Evolutionary conservation across 2,888 invertebrate genomes (phyloP).

Genomic region (Ariolimax columbianus): DNA sequence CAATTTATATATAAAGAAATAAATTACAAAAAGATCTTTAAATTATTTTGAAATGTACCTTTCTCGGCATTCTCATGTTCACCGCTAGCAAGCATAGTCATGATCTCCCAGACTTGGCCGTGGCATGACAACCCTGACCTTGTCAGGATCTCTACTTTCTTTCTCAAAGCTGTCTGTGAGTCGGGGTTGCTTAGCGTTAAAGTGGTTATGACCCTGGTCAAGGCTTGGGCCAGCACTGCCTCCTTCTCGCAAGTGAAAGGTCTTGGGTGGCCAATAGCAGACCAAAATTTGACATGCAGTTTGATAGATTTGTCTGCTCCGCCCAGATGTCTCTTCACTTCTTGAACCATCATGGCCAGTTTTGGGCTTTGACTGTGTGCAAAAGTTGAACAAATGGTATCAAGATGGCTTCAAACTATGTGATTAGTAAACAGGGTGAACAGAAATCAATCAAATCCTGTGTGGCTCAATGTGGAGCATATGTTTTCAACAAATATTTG

Average conservation of each 20-base stretch:
- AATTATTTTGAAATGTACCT: background rate
- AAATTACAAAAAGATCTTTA: too few species aligned
- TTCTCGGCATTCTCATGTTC: slow-evolving; percentile 19
- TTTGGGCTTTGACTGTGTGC: slow-evolving; percentile 33
- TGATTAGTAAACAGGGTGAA: background rate
- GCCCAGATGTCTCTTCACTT: slow-evolving; percentile 61
- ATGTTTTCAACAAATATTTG: too few species aligned
- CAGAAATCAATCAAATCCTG: background rate
- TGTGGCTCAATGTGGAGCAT: too few species aligned
- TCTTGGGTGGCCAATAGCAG: slow-evolving; percentile 65
- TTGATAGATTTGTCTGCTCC: slow-evolving; percentile 60
- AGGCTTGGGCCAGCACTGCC: slow-evolving; percentile 51
- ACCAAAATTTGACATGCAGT: slow-evolving; percentile 63
- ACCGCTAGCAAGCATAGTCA: background rate
- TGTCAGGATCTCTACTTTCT: slow-evolving; percentile 58
- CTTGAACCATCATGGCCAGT: slow-evolving; percentile 52
- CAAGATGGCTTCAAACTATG: background rate
- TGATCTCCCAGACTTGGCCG: background rate
- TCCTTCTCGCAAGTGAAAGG: slow-evolving; percentile 59
- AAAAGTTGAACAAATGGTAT: background rate
- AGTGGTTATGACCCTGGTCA: slow-evolving; percentile 47
- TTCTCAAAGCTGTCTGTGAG: slow-evolving; percentile 50
- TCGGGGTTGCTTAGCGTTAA: slow-evolving; percentile 53
- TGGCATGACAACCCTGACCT: background rate
- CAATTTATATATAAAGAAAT: too few species aligned